phyloP scores from a whole-genome alignment of 2,113 vertebrate genomes.

The Dermatemys mawii region DNA sequence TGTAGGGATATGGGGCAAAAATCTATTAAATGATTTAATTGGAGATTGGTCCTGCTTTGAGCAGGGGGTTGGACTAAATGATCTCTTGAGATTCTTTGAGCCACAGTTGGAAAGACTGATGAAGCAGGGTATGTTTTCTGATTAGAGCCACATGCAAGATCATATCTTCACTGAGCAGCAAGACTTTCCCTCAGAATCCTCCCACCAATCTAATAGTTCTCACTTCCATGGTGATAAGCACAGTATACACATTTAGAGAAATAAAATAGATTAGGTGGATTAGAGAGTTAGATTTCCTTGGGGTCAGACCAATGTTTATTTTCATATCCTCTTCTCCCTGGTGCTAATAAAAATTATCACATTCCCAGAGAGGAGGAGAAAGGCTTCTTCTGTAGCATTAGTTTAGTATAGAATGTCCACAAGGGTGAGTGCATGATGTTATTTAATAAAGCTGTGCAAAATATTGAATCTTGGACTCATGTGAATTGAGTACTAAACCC shows the following conservation, averaged over 20 bases:
- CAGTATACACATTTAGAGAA: background rate
- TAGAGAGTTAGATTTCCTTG: background rate
- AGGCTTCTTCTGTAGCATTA: background rate
- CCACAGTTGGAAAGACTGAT: background rate
- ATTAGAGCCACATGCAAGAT: background rate
- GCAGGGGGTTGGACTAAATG: too few relatives aligned
- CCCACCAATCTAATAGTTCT: background rate
- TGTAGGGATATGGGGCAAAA: too few relatives aligned
- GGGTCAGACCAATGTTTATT: background rate
- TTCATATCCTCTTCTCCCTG: background rate
- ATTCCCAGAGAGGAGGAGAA: background rate
- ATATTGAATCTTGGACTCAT: conserved; percentile 1
- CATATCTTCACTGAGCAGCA: background rate
- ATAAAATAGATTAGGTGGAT: background rate
- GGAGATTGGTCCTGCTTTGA: too few relatives aligned
- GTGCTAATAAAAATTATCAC: background rate
- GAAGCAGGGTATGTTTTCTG: background rate
- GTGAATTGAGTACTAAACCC: conserved; percentile 1
- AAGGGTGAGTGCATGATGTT: background rate
- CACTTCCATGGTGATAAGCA: background rate
- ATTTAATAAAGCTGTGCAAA: conserved; percentile 43
- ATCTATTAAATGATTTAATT: too few relatives aligned
- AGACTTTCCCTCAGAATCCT: background rate
- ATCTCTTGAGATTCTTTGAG: too few relatives aligned
- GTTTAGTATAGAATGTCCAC: conserved; percentile 27